A percentile compares a stretch with the other conserved stretches of the same genome.
Evolutionary conservation across 2,797 vertebrate genomes (phyloP).

Genomic region (Eidolon dupreanum): DNA sequence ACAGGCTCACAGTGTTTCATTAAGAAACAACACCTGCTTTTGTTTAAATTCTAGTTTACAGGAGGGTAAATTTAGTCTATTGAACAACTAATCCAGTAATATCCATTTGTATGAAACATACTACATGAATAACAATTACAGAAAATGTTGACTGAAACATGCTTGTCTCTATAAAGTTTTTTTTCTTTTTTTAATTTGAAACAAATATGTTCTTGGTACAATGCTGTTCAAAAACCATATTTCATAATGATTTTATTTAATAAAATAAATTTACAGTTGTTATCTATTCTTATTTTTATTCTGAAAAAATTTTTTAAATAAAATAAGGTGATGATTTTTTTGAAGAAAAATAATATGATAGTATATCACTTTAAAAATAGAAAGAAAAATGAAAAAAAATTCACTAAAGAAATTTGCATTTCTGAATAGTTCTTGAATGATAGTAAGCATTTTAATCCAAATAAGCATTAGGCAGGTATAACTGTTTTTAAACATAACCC

Average conservation of each 20-base stretch:
- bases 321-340: neutral
- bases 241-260: neutral
- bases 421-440: neutral
- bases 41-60: conserved; percentile 47
- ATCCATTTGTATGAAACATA: conserved; percentile 1
- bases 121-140: neutral
- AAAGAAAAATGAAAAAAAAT: neutral
- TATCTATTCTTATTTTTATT: neutral
- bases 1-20: conserved; percentile 30
- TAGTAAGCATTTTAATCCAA: neutral
- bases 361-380: neutral
- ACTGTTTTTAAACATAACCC: neutral
- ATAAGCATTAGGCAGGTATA: neutral
- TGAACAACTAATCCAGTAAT: neutral
- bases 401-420: neutral
- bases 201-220: neutral
- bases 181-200: neutral
- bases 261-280: neutral
- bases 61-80: conserved; percentile 50
- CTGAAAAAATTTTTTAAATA: neutral
- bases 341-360: neutral
- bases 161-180: neutral
- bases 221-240: neutral
- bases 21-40: conserved; percentile 43
- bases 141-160: conserved; percentile 26